phyloP scores from a whole-genome alignment of 2,113 vertebrate species.

The Pogona vitticeps region DNA sequence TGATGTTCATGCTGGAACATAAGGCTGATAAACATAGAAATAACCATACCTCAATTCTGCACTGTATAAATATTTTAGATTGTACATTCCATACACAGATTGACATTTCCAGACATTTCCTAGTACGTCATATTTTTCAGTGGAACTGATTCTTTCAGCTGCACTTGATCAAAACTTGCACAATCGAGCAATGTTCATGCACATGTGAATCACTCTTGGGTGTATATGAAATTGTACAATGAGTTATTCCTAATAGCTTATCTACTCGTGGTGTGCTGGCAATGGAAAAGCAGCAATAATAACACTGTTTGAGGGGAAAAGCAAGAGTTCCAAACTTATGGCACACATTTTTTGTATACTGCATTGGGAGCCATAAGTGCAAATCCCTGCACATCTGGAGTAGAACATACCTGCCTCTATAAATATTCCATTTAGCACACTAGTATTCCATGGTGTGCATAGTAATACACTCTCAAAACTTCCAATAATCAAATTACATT shows the following conservation, averaged over 20 bases:
- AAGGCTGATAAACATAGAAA: neutral
- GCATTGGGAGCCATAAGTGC: neutral
- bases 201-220: neutral
- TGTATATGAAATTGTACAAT: neutral
- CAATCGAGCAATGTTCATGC: neutral
- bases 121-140: neutral
- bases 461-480: neutral
- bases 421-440: constrained; percentile 1
- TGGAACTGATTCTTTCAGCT: neutral
- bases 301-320: neutral
- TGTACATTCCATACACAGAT: too few species aligned
- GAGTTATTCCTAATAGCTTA: neutral
- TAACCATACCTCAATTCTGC: neutral
- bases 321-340: neutral
- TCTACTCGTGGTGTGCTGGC: neutral
- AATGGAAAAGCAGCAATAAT: neutral
- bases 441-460: neutral
- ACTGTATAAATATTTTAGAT: neutral
- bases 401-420: constrained; percentile 24
- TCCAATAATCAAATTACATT: constrained; percentile 33
- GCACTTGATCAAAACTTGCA: neutral
- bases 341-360: neutral
- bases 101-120: neutral
- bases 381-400: constrained; percentile 11
- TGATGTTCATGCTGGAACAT: too few species aligned